Evolutionary conservation across 2,113 vertebrate genomes (phyloP).

Genomic region (Oncorhynchus masou): DNA sequence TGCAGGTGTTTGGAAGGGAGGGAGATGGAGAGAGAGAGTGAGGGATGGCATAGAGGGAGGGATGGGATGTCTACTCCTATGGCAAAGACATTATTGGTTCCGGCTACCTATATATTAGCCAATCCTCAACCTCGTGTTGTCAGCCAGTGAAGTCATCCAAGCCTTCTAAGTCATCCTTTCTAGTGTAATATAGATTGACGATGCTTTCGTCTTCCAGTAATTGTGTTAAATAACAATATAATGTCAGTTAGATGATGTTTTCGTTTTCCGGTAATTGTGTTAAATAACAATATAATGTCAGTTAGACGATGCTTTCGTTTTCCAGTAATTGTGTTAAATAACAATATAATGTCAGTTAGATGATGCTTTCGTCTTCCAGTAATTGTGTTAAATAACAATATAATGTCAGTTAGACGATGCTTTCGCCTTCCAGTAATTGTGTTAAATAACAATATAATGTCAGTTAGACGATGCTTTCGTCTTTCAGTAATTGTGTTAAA

Average conservation of each 20-base stretch:
- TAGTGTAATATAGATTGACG: not conserved
- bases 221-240: too few species aligned
- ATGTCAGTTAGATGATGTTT: too few species aligned
- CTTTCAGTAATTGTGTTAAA: too few species aligned
- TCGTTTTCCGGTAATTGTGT: too few species aligned
- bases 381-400: too few species aligned
- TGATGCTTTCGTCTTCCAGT: not conserved
- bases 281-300: too few species aligned
- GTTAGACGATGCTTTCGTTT: not conserved
- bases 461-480: not conserved
- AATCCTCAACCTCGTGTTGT: constrained; percentile 7
- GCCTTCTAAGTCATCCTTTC: constrained; percentile 5
- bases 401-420: not conserved
- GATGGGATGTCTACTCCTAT: constrained; percentile 24
- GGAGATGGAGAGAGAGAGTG: not conserved
- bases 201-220: not conserved
- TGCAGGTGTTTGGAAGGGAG: not conserved
- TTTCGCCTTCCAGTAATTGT: not conserved
- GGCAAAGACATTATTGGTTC: constrained; percentile 33
- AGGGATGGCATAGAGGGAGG: not conserved
- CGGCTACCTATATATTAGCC: not conserved
- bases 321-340: too few species aligned
- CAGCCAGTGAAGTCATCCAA: not conserved
- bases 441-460: too few species aligned
- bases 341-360: not conserved